A percentile compares a stretch with the other conserved stretches of the same genome.
phyloP scores from a whole-genome alignment of 2,797 vertebrate genomes.

The Muscicapa comitata region DNA sequence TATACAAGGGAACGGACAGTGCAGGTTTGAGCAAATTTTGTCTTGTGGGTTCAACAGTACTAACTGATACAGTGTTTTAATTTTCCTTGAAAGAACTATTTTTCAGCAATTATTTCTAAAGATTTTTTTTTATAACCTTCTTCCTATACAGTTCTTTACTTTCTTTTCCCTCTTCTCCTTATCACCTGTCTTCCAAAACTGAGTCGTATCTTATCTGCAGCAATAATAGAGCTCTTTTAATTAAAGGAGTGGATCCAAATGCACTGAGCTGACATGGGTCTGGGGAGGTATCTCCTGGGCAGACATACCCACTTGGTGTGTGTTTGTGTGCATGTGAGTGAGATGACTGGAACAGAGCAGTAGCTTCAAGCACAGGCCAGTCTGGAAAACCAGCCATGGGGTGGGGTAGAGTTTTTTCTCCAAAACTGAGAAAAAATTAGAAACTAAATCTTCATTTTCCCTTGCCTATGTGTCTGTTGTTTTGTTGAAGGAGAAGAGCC shows the following conservation, averaged over 20 bases:
- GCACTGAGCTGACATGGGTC: background rate
- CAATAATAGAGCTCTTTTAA: background rate
- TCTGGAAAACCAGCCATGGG: accelerated
- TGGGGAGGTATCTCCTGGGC: background rate
- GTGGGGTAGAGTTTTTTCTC: accelerated
- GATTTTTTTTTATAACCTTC: background rate
- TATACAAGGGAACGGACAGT: background rate
- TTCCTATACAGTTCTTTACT: background rate
- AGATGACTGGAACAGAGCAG: background rate
- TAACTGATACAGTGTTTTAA: background rate
- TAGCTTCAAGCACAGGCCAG: background rate
- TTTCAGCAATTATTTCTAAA: background rate
- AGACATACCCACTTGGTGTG: background rate
- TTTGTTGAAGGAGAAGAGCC: background rate
- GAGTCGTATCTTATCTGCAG: background rate
- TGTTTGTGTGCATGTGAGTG: accelerated
- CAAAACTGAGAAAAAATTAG: background rate
- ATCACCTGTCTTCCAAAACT: background rate
- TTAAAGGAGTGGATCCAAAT: background rate
- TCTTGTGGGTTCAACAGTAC: background rate
- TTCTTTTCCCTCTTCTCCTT: accelerated
- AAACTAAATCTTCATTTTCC: background rate
- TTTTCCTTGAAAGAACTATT: background rate
- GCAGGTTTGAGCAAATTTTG: background rate
- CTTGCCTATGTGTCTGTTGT: background rate